Evolutionary conservation across 2,113 vertebrate species (phyloP).

Genomic region (Trichomycterus rosablanca): DNA sequence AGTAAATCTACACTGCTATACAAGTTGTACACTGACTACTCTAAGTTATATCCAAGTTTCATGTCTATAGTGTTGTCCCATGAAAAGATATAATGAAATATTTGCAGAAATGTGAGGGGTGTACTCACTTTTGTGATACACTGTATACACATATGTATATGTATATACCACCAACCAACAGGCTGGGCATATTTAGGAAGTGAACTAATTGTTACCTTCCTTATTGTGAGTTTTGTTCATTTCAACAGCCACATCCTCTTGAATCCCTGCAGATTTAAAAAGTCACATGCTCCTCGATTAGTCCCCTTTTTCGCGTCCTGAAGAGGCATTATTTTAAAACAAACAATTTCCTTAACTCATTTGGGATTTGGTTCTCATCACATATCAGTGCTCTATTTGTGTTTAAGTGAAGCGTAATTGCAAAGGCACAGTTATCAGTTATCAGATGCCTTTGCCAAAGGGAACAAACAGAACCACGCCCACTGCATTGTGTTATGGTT

Average conservation of each 20-base stretch:
- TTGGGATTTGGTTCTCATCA: slow-evolving; percentile 3
- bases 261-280: neutral
- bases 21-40: too few relatives aligned
- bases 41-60: too few relatives aligned
- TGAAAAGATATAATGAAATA: too few relatives aligned
- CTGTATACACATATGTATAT: too few relatives aligned
- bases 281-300: neutral
- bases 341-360: slow-evolving; percentile 19
- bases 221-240: neutral
- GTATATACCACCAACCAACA: neutral
- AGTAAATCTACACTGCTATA: too few relatives aligned
- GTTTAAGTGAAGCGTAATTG: slow-evolving; percentile 1
- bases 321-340: slow-evolving; percentile 1
- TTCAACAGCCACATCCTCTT: neutral
- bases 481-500: neutral
- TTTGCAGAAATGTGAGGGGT: too few relatives aligned
- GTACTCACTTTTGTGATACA: too few relatives aligned
- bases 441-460: too few relatives aligned
- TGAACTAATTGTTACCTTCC: neutral
- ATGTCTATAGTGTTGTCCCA: too few relatives aligned
- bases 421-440: slow-evolving; percentile 20
- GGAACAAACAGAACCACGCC: neutral
- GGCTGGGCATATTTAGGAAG: neutral
- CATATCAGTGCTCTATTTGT: neutral
- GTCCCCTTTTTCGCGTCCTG: neutral